A percentile compares a stretch with the other conserved stretches of the same genome.
phyloP scores from a whole-genome alignment of 2,113 vertebrate genomes.

The Setophaga kirtlandii region DNA sequence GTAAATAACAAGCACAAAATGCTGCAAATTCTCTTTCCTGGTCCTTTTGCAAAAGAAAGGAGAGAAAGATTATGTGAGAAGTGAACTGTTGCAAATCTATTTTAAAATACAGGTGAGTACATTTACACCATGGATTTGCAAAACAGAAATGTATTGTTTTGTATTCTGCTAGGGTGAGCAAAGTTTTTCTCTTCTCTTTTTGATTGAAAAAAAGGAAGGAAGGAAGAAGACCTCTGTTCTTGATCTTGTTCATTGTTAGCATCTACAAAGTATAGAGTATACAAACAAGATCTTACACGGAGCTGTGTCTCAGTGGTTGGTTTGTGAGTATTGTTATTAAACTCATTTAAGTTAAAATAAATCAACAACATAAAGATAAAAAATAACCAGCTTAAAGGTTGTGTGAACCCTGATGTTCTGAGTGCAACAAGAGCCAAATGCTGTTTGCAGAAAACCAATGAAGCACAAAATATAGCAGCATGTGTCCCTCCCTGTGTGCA shows the following conservation, averaged over 20 bases:
- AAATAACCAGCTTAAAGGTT: constrained; percentile 15
- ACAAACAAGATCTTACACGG: not conserved
- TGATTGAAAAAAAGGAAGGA: not conserved
- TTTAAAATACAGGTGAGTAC: not conserved
- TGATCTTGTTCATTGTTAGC: not conserved
- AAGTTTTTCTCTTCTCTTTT: not conserved
- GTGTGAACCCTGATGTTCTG: constrained; percentile 24
- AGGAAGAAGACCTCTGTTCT: not conserved
- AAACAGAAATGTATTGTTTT: not conserved
- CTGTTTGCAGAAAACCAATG: constrained; percentile 44
- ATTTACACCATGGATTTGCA: not conserved
- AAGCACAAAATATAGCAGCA: constrained; percentile 60
- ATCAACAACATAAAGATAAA: constrained; percentile 19
- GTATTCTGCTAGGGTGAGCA: not conserved
- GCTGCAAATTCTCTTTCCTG: not conserved
- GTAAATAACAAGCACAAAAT: not conserved
- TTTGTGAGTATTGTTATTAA: constrained; percentile 15
- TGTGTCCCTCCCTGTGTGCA: constrained; percentile 49
- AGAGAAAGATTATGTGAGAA: not conserved
- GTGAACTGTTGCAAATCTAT: not conserved
- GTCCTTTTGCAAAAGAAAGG: not conserved
- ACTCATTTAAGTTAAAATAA: constrained; percentile 38
- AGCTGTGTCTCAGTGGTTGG: not conserved
- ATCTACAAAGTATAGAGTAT: not conserved
- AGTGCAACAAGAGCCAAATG: constrained; percentile 54